Evolutionary conservation across 2,888 invertebrate species (phyloP).

Genomic region (Timandra comae): DNA sequence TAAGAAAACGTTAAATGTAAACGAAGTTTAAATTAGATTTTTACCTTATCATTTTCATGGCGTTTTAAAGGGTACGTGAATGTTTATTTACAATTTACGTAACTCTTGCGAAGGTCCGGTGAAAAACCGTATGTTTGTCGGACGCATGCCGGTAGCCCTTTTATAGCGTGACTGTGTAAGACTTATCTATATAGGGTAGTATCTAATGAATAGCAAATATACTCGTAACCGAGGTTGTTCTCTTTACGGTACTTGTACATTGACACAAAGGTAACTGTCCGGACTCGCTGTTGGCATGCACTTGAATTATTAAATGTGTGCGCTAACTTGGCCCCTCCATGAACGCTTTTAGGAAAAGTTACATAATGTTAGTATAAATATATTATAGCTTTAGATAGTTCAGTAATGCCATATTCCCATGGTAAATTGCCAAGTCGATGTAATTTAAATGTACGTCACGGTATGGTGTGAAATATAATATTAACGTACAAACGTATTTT

Average conservation of each 20-base stretch:
- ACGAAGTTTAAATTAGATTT: too few species aligned
- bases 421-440: too few species aligned
- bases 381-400: too few species aligned
- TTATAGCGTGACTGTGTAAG: slow-evolving; percentile 42
- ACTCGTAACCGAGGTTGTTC: slow-evolving; percentile 44
- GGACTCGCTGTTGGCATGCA: slow-evolving; percentile 11
- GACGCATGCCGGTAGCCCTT: slow-evolving; percentile 42
- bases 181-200: slow-evolving; percentile 55
- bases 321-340: not conserved
- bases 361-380: slow-evolving; percentile 2
- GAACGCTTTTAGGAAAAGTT: not conserved
- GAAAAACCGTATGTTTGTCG: slow-evolving; percentile 37
- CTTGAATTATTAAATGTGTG: slow-evolving; percentile 15
- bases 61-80: too few species aligned
- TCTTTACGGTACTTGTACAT: slow-evolving; percentile 34
- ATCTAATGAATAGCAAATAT: slow-evolving; percentile 64
- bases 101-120: slow-evolving; percentile 38
- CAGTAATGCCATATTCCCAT: too few species aligned
- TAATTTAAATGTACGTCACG: too few species aligned
- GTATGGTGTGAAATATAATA: not conserved
- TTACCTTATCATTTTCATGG: too few species aligned
- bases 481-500: not conserved
- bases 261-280: slow-evolving; percentile 34
- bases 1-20: too few species aligned
- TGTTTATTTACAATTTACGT: slow-evolving; percentile 37